Base-by-base conservation (phyloP, 2,113 vertebrate genomes). In the Barbus barbus region DNA sequence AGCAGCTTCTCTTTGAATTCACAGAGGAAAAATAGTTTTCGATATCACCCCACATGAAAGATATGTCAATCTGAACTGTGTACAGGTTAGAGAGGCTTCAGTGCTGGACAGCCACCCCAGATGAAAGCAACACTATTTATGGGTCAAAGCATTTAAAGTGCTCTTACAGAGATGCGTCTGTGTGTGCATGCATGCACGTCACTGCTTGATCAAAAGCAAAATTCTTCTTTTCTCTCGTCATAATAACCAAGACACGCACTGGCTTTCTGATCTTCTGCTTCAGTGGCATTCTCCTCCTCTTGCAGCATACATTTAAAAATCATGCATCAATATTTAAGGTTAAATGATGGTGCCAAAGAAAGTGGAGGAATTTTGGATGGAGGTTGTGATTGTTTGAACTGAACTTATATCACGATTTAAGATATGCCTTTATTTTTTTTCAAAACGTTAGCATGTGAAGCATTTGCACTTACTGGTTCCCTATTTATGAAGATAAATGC, bases 101-200 rank as follows among this genome's bases (percentile, higher is more conserved):
- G 41, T 71, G 18, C 22, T 71, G 79, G 78, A 33, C 61, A 44
- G 46, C 79, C 79, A n/a, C 61, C 61, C 65, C 61, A 71, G 46
- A 82, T 82, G 63, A 82, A 82, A 82, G 79, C 65, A 36, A 36
- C 31, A 48, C 63, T 56, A 26, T 82, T 82, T 26, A 82, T 82
- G 79, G 79, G 79, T 82, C 79, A 82, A 51, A 82, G 65, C 63
- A 9, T 81, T 81, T 71, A 48, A 81, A 81, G 79, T 71, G 79
- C 79, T 82, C 48, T 56, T 71, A 71, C 46, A 53, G 31, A 2
- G 4, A 6, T 3, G 8, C 20, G 12, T 65, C 33, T 77, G 28
- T 77, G 73, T 74, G 72, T 48, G 73, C 38, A 20, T 67, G 60
- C 33, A 53, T n/a, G 41, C 46, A 51, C 61, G 8, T 81, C 63